phyloP scores from a whole-genome alignment of 2,797 vertebrate genomes.

The Acipenser ruthenus region DNA sequence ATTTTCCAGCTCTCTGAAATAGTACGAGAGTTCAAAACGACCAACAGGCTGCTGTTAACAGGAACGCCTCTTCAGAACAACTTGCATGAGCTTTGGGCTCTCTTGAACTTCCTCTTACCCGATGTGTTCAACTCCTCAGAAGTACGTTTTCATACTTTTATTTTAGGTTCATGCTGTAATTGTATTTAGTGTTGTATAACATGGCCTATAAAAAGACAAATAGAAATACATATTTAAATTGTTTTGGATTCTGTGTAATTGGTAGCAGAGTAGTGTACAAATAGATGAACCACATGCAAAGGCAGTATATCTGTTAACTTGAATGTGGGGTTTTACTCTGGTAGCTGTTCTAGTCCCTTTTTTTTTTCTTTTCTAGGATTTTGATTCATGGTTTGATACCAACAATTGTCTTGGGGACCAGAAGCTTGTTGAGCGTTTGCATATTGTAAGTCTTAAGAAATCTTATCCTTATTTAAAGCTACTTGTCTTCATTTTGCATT shows the following conservation, averaged over 20 bases:
- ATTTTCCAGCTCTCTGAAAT: slow-evolving; percentile 85
- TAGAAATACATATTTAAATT: no score
- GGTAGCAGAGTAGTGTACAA: no score
- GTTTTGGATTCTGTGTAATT: no score
- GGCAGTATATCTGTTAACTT: no score
- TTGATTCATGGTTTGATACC: slow-evolving; percentile 98
- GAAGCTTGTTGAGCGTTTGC: slow-evolving; percentile 92
- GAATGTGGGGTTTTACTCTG: no score
- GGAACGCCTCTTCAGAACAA: slow-evolving; percentile 98
- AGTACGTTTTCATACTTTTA: slow-evolving; percentile 40
- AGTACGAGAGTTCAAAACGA: slow-evolving; percentile 96
- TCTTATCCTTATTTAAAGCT: background rate
- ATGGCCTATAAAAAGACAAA: no score
- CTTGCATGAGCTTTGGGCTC: slow-evolving; percentile 93
- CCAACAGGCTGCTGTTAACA: slow-evolving; percentile 87
- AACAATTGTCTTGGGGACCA: slow-evolving; percentile 96
- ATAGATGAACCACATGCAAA: no score
- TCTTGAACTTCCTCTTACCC: slow-evolving; percentile 93
- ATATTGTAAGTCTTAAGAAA: slow-evolving; percentile 69
- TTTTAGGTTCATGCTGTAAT: background rate
- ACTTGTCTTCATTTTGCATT: no score
- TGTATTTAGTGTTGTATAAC: no score
- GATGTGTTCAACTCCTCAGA: slow-evolving; percentile 96
- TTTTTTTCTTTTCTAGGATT: slow-evolving; percentile 68
- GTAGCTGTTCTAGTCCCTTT: background rate